These are phyloP conservation scores for Chymomyza fuscimana DNA, from an alignment of 2,888 invertebrate genomes.

Conservation along the genomic window DNA sequence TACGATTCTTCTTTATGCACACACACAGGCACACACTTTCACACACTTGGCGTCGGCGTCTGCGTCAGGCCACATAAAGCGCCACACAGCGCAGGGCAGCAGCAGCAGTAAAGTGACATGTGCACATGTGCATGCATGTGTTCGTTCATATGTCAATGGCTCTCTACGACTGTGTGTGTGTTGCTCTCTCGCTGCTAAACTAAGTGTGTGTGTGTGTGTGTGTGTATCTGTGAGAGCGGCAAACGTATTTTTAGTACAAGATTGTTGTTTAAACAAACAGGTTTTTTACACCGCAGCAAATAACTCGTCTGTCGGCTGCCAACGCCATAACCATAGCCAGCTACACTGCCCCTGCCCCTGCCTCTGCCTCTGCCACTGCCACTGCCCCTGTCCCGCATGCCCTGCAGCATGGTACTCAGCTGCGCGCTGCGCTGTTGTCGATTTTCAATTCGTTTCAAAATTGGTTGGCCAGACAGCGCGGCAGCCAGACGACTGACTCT, in stretches of 20 bases:
- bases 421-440: conserved; percentile 66
- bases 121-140: conserved; percentile 34
- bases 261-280: conserved; percentile 74
- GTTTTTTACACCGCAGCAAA: conserved; percentile 72
- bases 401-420: neutral
- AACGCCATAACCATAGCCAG: neutral
- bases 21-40: neutral
- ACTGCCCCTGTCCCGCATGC: neutral
- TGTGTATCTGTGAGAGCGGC: conserved; percentile 36
- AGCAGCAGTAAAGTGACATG: conserved; percentile 6
- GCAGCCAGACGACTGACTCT: conserved; percentile 38
- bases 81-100: conserved; percentile 23
- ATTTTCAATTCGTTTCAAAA: conserved; percentile 58
- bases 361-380: neutral
- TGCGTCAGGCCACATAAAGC: conserved; percentile 32
- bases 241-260: conserved; percentile 73
- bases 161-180: neutral
- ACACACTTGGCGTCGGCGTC: conserved; percentile 13
- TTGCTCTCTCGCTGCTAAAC: neutral
- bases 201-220: conserved; percentile 11
- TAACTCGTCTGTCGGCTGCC: conserved; percentile 62
- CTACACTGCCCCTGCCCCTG: neutral
- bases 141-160: conserved; percentile 12
- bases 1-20: neutral
- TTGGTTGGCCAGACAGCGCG: conserved; percentile 53